Conservation (phyloP, 1,140 invertebrate species). For the Harlomillsia oculata region DNA sequence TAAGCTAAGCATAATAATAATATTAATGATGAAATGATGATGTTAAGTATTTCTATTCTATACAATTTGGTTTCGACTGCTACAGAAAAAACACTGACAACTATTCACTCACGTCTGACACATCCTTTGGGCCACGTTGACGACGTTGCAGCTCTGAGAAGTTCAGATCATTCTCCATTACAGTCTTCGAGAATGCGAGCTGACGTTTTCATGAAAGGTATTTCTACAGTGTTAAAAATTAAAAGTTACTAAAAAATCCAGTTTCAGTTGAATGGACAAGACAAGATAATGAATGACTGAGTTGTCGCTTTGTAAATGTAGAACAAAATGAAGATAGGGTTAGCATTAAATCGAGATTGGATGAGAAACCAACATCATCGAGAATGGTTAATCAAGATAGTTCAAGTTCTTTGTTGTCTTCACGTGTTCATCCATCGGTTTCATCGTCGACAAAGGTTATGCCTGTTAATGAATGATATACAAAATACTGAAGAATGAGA, state of each 20-base stretch:
- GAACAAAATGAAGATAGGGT: no score
- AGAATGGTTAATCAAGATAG: no score
- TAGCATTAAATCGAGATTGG: no score
- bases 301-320: no score
- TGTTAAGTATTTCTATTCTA: neutral
- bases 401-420: no score
- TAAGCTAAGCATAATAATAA: neutral
- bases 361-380: no score
- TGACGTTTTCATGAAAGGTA: neutral
- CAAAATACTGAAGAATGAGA: neutral
- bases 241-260: neutral
- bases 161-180: neutral
- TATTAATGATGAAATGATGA: neutral
- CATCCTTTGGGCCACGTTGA: neutral
- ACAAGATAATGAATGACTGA: no score
- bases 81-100: slow-evolving; percentile 17
- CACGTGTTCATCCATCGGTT: no score
- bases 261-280: no score
- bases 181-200: neutral
- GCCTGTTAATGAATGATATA: neutral
- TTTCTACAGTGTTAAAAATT: neutral
- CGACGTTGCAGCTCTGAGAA: neutral
- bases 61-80: neutral
- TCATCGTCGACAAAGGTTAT: neutral
- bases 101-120: slow-evolving; percentile 8